phyloP scores from a whole-genome alignment of 2,113 vertebrate species.

The Salminus brasiliensis region DNA sequence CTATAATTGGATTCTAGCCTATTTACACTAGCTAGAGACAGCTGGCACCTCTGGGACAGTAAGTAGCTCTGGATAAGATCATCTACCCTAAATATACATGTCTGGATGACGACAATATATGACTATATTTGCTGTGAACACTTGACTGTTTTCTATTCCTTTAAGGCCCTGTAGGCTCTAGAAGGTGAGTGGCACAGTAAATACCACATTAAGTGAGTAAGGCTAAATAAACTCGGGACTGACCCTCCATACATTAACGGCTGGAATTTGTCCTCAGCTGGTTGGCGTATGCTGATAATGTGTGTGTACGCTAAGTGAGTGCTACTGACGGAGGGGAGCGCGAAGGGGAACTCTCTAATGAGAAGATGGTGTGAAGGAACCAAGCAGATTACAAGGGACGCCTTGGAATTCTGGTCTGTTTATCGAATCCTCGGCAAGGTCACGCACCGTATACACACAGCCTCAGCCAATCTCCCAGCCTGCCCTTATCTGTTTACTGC shows the following conservation, averaged over 20 bases:
- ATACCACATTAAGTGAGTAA: too few species aligned
- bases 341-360: background rate
- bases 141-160: too few species aligned
- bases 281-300: background rate
- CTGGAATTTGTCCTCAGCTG: background rate
- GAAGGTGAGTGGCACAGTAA: too few species aligned
- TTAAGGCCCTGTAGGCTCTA: too few species aligned
- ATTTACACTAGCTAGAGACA: too few species aligned
- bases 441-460: slow-evolving; percentile 28
- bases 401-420: slow-evolving; percentile 45
- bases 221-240: too few species aligned
- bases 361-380: slow-evolving; percentile 6
- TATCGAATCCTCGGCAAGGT: slow-evolving; percentile 34
- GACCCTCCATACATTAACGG: background rate
- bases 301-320: background rate
- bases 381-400: background rate
- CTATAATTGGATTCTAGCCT: too few species aligned
- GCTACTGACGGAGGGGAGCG: background rate
- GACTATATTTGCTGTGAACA: too few species aligned
- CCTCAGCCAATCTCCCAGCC: background rate
- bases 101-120: too few species aligned
- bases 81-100: too few species aligned
- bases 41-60: too few species aligned
- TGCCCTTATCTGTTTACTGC: slow-evolving; percentile 51
- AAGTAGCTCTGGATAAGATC: too few species aligned